Evolutionary conservation across 2,797 vertebrate species (phyloP).

Genomic region (Anguilla marmorata): DNA sequence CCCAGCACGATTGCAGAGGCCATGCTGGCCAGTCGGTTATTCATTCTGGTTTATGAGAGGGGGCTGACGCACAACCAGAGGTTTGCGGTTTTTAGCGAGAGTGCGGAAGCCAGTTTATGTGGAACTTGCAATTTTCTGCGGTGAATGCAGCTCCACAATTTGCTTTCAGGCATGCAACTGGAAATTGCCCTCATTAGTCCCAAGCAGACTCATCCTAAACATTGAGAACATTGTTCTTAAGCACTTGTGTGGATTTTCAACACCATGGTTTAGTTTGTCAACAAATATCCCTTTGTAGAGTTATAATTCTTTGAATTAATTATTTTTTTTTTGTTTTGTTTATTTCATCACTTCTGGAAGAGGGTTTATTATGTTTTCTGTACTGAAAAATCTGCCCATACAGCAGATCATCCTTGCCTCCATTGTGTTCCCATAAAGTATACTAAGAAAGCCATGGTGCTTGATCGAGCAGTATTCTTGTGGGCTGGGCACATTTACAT

Average conservation of each 20-base stretch:
- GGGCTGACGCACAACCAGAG: slow-evolving; percentile 45
- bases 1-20: slow-evolving; percentile 66
- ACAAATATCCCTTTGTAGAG: neutral
- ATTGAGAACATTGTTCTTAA: neutral
- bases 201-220: neutral
- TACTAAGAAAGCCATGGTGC: neutral
- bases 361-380: neutral
- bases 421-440: neutral
- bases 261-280: neutral
- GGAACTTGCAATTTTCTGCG: slow-evolving; percentile 42
- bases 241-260: neutral
- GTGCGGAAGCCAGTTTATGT: slow-evolving; percentile 36
- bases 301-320: neutral
- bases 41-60: slow-evolving; percentile 58
- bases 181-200: neutral
- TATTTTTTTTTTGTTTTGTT: neutral
- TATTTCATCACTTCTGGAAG: neutral
- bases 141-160: slow-evolving; percentile 19
- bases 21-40: slow-evolving; percentile 65
- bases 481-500: neutral
- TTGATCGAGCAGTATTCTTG: neutral
- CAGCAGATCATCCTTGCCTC: neutral
- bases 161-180: neutral
- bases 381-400: neutral
- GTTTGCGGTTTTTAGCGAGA: slow-evolving; percentile 33